A percentile compares a stretch with the other conserved stretches of the same genome.
phyloP scores from a whole-genome alignment of 2,888 invertebrate species.

The Sericinus montela region DNA sequence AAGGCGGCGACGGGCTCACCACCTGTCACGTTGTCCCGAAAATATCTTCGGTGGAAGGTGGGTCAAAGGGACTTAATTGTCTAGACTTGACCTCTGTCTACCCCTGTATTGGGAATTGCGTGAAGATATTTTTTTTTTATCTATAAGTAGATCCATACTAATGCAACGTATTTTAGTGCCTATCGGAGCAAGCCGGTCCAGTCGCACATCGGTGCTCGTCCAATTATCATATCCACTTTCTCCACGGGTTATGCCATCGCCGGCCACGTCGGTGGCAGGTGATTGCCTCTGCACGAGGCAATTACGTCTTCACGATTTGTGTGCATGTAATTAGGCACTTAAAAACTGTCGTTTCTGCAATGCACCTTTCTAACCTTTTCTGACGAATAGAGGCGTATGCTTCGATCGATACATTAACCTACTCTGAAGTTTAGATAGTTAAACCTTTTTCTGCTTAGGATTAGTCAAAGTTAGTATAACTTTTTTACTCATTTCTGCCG shows the following conservation, averaged over 20 bases:
- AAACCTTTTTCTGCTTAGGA: too few relatives aligned
- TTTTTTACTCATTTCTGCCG: too few relatives aligned
- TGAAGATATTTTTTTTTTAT: too few relatives aligned
- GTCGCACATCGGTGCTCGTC: conserved; percentile 65
- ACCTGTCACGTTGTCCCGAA: too few relatives aligned
- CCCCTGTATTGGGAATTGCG: too few relatives aligned
- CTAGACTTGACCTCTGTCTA: too few relatives aligned
- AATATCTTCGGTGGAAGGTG: too few relatives aligned
- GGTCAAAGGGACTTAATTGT: too few relatives aligned
- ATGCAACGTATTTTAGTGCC: conserved; percentile 19
- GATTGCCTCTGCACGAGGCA: conserved; percentile 20
- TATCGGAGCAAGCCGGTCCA: conserved; percentile 43
- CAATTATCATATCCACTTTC: conserved; percentile 79
- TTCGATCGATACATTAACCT: background rate
- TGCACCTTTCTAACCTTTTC: conserved; percentile 8
- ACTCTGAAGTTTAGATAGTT: background rate
- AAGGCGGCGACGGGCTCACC: too few relatives aligned
- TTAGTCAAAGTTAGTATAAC: too few relatives aligned
- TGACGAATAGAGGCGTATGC: background rate
- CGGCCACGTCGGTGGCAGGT: conserved; percentile 24
- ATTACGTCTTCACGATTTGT: conserved; percentile 17
- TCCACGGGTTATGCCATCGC: conserved; percentile 48
- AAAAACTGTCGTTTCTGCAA: conserved; percentile 12
- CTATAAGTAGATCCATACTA: conserved; percentile 40
- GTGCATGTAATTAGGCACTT: conserved; percentile 16